Evolutionary conservation across 2,888 invertebrate genomes (phyloP), one percentile per base, ranked within the genome.

Genomic region (Serrognathus titanus): DNA sequence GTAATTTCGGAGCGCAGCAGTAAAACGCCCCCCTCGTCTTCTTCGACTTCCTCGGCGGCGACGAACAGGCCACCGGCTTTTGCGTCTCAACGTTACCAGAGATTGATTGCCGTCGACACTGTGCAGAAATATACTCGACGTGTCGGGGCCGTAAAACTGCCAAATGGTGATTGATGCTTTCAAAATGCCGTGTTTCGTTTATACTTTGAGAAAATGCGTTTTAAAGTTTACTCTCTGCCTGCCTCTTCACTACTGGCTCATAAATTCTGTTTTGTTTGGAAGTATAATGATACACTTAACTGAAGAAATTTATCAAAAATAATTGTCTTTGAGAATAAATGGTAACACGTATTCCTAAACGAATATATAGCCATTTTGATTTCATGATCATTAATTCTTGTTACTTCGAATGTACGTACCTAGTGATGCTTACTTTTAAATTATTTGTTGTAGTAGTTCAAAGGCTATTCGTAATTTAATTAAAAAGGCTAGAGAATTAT

Each of bases 1-100:
- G 62, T 65, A 67, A 67, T 67, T 65, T 64, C 58, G 62, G 47
- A n/a, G n/a, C n/a, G 64, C 63, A 63, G 63, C 65, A 66, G 64
- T 46, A 50, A 53, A 55, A 55, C 50, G 38, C 43, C 55, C 55
- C 54, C 50, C 31, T 38, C 55, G 13, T 43, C 43, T 31, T 31
- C 24, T 31, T 31, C 24, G 24, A 6, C 7, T 31, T 31, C 24
- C 24, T 31, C 24, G 24, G 24, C 11, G 43, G 3, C 11, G 12
- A 16, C 49, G 45, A 55, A 53, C 39, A 16, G 47, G 40, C 49
- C 57, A 43, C 48, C 56, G 24, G 48, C 52, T 45, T 57, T 57
- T 35, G 47, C 49, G 48, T 46, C 51, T 48, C 41, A 58, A 57
- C 57, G 49, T 55, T 54, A 58, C 55, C 53, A 54, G 60, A 64